Evolutionary conservation across 2,888 invertebrate species (phyloP).

Genomic region (Caenorhabditis imperialis): DNA sequence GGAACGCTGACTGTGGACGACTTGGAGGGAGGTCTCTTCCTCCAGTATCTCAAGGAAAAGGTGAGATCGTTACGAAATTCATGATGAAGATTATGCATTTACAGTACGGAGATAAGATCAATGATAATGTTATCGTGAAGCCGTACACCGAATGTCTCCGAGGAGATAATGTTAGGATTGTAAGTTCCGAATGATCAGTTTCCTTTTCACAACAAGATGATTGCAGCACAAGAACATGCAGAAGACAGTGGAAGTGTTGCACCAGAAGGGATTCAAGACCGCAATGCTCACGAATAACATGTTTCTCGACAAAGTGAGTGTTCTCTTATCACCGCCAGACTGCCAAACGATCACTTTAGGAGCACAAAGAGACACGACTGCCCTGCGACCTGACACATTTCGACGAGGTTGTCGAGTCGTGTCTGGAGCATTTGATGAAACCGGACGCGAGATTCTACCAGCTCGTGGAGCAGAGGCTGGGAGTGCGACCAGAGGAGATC

Average conservation of each 20-base stretch:
- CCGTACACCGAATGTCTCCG: slow-evolving; percentile 46
- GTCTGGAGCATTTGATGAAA: slow-evolving; percentile 62
- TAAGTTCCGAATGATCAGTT: slow-evolving; percentile 1
- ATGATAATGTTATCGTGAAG: slow-evolving; percentile 28
- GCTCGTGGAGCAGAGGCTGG: slow-evolving; percentile 48
- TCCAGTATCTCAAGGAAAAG: slow-evolving; percentile 41
- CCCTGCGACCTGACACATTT: slow-evolving; percentile 60
- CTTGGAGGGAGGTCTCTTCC: slow-evolving; percentile 41
- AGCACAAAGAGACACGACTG: slow-evolving; percentile 44
- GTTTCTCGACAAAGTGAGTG: slow-evolving; percentile 58
- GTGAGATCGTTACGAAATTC: neutral
- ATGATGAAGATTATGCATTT: neutral
- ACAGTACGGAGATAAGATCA: slow-evolving; percentile 36
- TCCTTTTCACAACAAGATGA: neutral
- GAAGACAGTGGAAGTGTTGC: slow-evolving; percentile 49
- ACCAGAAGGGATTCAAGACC: slow-evolving; percentile 61
- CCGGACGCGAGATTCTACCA: slow-evolving; percentile 64
- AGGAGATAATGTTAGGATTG: slow-evolving; percentile 33
- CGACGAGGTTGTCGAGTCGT: slow-evolving; percentile 69
- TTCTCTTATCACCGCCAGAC: neutral
- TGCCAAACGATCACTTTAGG: slow-evolving; percentile 23
- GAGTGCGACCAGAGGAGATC: slow-evolving; percentile 56
- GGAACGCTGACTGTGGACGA: slow-evolving; percentile 55
- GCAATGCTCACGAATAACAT: slow-evolving; percentile 70
- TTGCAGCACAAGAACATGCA: slow-evolving; percentile 45